A percentile compares a stretch with the other conserved stretches of the same genome.
These are phyloP conservation scores for Sminthopsis crassicaudata DNA, from an alignment of 2,113 vertebrate species.

Conservation along the genomic window DNA sequence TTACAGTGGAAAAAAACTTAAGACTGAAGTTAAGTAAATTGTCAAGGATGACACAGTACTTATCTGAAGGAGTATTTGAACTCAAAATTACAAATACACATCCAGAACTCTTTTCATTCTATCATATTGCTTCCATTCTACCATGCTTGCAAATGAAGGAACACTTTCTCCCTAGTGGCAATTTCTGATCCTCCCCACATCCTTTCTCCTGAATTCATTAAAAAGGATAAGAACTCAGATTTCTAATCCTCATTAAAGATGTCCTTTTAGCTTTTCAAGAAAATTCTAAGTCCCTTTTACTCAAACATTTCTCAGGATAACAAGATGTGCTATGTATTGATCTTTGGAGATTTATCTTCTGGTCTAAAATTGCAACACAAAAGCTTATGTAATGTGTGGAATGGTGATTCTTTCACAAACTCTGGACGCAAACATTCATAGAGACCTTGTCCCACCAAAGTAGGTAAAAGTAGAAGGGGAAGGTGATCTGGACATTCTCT, in stretches of 20 bases:
- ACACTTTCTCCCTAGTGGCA: neutral
- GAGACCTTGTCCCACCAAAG: neutral
- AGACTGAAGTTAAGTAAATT: neutral
- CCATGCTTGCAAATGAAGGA: neutral
- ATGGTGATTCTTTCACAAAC: neutral
- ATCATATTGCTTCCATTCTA: neutral
- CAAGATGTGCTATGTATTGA: neutral
- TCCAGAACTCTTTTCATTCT: neutral
- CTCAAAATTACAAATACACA: neutral
- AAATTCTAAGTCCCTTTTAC: neutral
- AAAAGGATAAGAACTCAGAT: neutral
- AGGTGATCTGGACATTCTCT: neutral
- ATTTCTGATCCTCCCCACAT: neutral
- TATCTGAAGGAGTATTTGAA: neutral
- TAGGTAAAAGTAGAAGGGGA: neutral
- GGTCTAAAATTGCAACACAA: neutral
- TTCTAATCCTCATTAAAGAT: neutral
- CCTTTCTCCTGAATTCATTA: neutral
- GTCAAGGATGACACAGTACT: neutral
- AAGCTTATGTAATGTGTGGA: no score
- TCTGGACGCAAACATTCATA: neutral
- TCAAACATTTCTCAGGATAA: neutral
- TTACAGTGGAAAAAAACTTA: neutral
- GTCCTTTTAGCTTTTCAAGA: conserved; percentile 1
- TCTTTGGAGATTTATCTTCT: neutral